These are phyloP conservation scores for Tychaedon coryphoeus DNA, from an alignment of 2,113 vertebrate genomes.

Conservation along the genomic window DNA sequence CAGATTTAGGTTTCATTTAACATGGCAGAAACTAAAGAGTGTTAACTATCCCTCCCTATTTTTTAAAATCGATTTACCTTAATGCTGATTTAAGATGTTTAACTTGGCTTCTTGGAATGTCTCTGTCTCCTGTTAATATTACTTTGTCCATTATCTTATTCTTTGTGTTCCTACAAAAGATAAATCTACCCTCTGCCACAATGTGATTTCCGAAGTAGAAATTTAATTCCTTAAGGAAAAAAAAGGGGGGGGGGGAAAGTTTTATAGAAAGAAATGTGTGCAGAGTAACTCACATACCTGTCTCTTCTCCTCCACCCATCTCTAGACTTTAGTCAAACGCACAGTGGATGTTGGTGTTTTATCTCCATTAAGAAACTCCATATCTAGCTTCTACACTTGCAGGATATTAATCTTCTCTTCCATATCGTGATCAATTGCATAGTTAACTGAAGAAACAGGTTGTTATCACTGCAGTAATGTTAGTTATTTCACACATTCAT, in stretches of 20 bases:
- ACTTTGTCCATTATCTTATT: not conserved
- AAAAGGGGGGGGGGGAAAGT: not conserved
- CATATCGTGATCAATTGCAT: accelerated
- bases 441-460: not conserved
- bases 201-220: not conserved
- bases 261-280: not conserved
- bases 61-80: not conserved
- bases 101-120: not conserved
- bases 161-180: not conserved
- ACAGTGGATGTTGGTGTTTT: not conserved
- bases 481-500: not conserved
- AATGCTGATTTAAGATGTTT: slow-evolving; percentile 1
- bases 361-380: not conserved
- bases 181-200: not conserved
- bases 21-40: not conserved
- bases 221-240: not conserved
- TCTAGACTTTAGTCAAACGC: not conserved
- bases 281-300: not conserved
- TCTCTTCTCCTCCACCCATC: not conserved
- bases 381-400: not conserved
- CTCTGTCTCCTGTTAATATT: not conserved
- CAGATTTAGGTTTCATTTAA: not conserved
- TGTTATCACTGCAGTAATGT: not conserved
- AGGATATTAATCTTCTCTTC: not conserved
- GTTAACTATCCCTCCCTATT: not conserved